phyloP scores from a whole-genome alignment of 37 sponge, comb jelly and placozoan genomes.

The Aplysina aerophoba region DNA sequence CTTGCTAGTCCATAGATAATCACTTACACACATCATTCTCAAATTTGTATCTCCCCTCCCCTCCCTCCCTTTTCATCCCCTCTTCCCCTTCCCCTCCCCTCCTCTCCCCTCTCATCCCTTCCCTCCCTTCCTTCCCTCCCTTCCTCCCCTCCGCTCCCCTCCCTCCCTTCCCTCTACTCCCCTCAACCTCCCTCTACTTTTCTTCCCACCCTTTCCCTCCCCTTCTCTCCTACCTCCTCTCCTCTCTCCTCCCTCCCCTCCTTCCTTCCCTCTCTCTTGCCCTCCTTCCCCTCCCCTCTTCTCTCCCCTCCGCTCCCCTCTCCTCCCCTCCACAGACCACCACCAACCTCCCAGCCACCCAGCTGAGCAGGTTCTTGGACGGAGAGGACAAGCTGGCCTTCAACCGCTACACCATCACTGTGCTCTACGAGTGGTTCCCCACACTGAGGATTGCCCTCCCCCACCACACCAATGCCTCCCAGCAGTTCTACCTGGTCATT shows the following conservation, averaged over 20 bases:
- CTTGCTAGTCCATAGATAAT: too few relatives aligned
- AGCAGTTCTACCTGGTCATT: conserved; percentile 42
- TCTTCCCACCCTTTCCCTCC: too few relatives aligned
- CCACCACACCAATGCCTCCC: neutral
- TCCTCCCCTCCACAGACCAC: neutral
- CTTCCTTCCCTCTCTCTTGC: neutral
- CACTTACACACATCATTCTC: too few relatives aligned
- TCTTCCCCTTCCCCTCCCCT: too few relatives aligned
- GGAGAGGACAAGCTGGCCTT: conserved; percentile 17
- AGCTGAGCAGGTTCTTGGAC: neutral
- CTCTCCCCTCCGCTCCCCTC: too few relatives aligned
- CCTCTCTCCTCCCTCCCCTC: conserved; percentile 1
- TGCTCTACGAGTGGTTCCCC: conserved; percentile 38
- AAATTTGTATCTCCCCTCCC: too few relatives aligned
- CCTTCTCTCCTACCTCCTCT: neutral
- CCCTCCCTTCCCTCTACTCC: too few relatives aligned
- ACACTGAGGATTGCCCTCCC: conserved; percentile 29
- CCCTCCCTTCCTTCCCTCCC: too few relatives aligned
- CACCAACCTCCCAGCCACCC: neutral
- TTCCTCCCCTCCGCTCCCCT: too few relatives aligned
- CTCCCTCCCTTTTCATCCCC: too few relatives aligned
- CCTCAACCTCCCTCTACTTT: too few relatives aligned
- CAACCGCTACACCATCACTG: conserved; percentile 12
- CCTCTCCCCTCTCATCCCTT: too few relatives aligned
- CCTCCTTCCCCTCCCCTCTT: conserved; percentile 56